A percentile compares a stretch with the other conserved stretches of the same genome.
phyloP scores from a whole-genome alignment of 2,888 invertebrate genomes.

The Chaitophorus viminalis region DNA sequence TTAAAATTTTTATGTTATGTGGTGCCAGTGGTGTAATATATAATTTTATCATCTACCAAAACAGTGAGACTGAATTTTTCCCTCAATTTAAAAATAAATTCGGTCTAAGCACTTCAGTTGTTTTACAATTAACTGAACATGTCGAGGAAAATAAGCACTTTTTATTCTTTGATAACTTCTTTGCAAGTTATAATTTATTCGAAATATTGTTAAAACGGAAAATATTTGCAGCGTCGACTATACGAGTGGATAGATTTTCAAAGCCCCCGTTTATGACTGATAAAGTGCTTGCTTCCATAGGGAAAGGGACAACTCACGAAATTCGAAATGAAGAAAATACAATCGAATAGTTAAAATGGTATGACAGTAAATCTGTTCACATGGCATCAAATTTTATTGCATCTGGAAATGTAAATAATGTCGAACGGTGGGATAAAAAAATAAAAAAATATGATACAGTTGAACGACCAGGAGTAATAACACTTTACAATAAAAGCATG shows the following conservation, averaged over 20 bases:
- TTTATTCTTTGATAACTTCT: constrained; percentile 64
- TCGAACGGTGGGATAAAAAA: constrained; percentile 61
- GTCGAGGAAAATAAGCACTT: constrained; percentile 16
- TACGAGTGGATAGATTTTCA: constrained; percentile 54
- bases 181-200: constrained; percentile 62
- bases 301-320: constrained; percentile 26
- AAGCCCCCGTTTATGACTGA: constrained; percentile 32
- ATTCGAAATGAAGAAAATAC: constrained; percentile 51
- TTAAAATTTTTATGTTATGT: no score
- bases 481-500: not conserved
- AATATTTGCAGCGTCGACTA: constrained; percentile 55
- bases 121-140: constrained; percentile 55
- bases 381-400: constrained; percentile 62
- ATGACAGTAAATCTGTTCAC: constrained; percentile 59
- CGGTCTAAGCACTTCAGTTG: constrained; percentile 63
- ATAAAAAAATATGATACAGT: constrained; percentile 47
- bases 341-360: constrained; percentile 61
- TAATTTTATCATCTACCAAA: constrained; percentile 66
- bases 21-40: no score
- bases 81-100: constrained; percentile 53
- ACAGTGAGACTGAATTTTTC: constrained; percentile 64
- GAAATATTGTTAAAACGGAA: constrained; percentile 29
- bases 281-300: constrained; percentile 52
- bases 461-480: constrained; percentile 43
- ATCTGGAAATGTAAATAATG: constrained; percentile 43